Evolutionary conservation across 2,113 vertebrate species (phyloP).

Genomic region (Austrofundulus limnaeus): DNA sequence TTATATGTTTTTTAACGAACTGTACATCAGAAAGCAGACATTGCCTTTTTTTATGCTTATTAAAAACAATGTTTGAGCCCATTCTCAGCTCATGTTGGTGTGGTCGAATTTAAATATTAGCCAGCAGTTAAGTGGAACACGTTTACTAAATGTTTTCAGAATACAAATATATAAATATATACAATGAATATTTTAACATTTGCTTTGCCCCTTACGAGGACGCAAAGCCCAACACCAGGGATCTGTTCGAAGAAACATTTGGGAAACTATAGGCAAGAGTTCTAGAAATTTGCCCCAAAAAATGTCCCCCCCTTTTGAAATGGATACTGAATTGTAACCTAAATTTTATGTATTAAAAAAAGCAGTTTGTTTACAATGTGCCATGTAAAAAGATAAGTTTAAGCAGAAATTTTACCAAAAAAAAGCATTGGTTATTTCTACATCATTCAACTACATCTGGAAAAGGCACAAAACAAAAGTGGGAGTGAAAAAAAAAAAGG

Average conservation of each 20-base stretch:
- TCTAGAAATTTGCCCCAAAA: constrained; percentile 3
- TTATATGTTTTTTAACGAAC: background rate
- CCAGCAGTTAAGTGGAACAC: constrained; percentile 17
- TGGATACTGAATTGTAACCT: constrained; percentile 25
- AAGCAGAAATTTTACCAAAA: constrained; percentile 5
- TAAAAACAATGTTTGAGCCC: background rate
- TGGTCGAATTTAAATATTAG: constrained; percentile 15
- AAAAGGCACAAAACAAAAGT: constrained; percentile 64
- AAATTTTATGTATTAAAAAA: constrained; percentile 40
- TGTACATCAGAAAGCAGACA: background rate
- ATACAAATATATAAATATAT: constrained; percentile 70
- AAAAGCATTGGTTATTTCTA: constrained; percentile 52
- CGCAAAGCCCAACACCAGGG: background rate
- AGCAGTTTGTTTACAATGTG: constrained; percentile 22
- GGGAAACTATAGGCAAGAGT: constrained; percentile 2
- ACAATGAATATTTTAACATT: constrained; percentile 45
- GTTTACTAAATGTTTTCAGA: constrained; percentile 40
- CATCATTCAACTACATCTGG: constrained; percentile 65
- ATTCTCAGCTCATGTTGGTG: background rate
- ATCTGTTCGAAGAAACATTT: constrained; percentile 2
- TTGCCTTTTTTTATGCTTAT: background rate
- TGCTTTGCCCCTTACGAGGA: constrained; percentile 8
- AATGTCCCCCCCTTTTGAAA: too few species aligned
- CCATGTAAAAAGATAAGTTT: constrained; percentile 16
- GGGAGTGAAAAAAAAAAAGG: constrained; percentile 42